phyloP scores from a whole-genome alignment of 2,888 invertebrate genomes.

The Exephanes ischioxanthus region DNA sequence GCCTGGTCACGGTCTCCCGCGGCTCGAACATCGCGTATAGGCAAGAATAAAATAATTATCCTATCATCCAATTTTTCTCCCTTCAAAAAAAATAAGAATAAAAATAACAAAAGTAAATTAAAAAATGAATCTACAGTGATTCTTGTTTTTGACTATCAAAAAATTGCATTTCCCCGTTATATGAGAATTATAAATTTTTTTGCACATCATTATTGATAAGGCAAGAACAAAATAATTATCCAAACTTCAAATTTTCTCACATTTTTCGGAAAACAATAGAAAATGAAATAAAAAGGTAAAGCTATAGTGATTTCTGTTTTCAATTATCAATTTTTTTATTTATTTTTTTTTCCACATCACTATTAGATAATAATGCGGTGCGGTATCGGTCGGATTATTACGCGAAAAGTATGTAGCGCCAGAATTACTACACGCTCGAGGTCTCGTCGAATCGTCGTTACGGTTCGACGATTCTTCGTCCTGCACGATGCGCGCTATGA shows the following conservation, averaged over 20 bases:
- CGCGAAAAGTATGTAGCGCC: constrained; percentile 52
- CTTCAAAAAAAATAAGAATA: background rate
- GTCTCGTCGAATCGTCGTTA: constrained; percentile 46
- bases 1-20: constrained; percentile 35
- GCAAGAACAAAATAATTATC: background rate
- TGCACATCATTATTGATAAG: constrained; percentile 41
- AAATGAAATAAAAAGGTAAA: constrained; percentile 11
- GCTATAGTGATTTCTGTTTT: background rate
- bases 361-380: constrained; percentile 42
- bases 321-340: background rate
- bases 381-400: constrained; percentile 49
- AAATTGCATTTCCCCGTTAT: background rate
- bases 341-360: constrained; percentile 32
- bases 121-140: background rate
- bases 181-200: background rate
- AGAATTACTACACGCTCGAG: constrained; percentile 61
- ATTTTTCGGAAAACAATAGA: background rate
- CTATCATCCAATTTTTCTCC: background rate
- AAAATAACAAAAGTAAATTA: background rate
- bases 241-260: background rate
- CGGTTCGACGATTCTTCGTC: constrained; percentile 47
- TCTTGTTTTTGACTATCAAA: background rate
- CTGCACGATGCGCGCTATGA: background rate
- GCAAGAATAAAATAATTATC: constrained; percentile 7
- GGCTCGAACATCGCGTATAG: background rate